Base-by-base conservation (phyloP, 2,797 vertebrate genomes). In the Coendou prehensilis region DNA sequence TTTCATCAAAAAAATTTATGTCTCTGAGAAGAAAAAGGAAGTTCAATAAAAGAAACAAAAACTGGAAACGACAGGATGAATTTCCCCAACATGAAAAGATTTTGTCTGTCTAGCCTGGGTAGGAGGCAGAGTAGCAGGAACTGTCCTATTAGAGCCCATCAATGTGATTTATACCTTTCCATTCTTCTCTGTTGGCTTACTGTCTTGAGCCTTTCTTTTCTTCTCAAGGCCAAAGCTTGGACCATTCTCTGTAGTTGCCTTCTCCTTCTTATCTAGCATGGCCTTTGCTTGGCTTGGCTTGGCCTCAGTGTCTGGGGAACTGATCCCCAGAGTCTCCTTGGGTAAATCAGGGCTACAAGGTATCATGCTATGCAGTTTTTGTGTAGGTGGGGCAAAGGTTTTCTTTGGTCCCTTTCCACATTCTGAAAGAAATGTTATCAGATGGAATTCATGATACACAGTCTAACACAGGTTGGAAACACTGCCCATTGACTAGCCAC, bases 341-440 rank as follows among this genome's bases (percentile, higher is more conserved):
- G 76, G 61, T 80, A 67, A 86, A 47, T 96, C 81, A 87, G 73
- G 28, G 26, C 26, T 87, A 56, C 0, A 50, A 45, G 45, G 54
- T 59, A 87, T 76, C 86, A 82, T 2, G 13, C 23, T 64, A 20
- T 30, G 14, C 17, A 76, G 30, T 91, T 97, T 98, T 86, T 96
- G 88, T 91, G 79, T 45, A 33, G 98, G 97, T 75, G 98, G 96
- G 14, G 87, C 93, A 96, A 98, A 98, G 17, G 20, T 45, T 95
- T 95, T 98, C 97, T 97, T 98, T 94, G 84, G 57, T 83, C 57
- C 79, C 52, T 97, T 98, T 82, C 85, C 88, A 89, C 33, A 90
- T 89, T 95, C 97, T 98, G 94, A 97, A 98, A 97, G 52, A 97
- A 97, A 97, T 92, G 91, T 80, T 69, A 83, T 88, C 45, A 87